Evolutionary conservation across 2,888 invertebrate genomes (phyloP), one percentile per base, ranked within the genome.

Genomic region (Tachina fera): DNA sequence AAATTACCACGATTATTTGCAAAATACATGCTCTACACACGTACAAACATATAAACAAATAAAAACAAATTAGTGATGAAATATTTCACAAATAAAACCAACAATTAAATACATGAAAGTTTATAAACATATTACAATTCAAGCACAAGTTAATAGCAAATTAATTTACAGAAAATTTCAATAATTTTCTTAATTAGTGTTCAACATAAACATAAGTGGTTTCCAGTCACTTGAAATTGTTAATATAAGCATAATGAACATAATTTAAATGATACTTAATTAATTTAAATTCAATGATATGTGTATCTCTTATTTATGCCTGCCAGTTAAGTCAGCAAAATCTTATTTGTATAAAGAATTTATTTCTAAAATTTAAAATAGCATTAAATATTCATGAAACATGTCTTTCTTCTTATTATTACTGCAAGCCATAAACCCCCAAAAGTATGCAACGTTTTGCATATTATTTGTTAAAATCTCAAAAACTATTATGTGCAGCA

Each of bases 361-460:
- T 5, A 1, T 11, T 3, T 11, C 1, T 10, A n/a, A 45, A 45
- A 58, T 43, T 31, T 31, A 5, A 6, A 31, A 31, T 0, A 31
- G 31, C 31, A 31, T 31, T 31, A 31, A 1, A 31, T 31, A 13
- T 13, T 68, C 11, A 10, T 16, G 10, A 10, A 51, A 13, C 14
- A 16, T 41, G 9, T n/a, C 53, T 14, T 22, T 22, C 31, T 31
- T 45, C 31, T 31, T 45, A 58, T 45, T 53, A 14, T 0, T 6
- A 0, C 9, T n/a, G 0, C 16, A 53, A 51, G 16, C 9, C 8
- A 16, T 53, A 56, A 13, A 5, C 56, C 51, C 56, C 51, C 16
- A 19, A 70, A 70, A 78, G 39, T 61, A 61, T 70, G 39, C 41
- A 70, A n/a, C 19, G 22, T 31, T 60, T 49, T 61, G 13, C n/a